Evolutionary conservation across 2,888 invertebrate genomes (phyloP), one percentile per base, ranked within the genome.

Genomic region (Aleiodes leptofemur): DNA sequence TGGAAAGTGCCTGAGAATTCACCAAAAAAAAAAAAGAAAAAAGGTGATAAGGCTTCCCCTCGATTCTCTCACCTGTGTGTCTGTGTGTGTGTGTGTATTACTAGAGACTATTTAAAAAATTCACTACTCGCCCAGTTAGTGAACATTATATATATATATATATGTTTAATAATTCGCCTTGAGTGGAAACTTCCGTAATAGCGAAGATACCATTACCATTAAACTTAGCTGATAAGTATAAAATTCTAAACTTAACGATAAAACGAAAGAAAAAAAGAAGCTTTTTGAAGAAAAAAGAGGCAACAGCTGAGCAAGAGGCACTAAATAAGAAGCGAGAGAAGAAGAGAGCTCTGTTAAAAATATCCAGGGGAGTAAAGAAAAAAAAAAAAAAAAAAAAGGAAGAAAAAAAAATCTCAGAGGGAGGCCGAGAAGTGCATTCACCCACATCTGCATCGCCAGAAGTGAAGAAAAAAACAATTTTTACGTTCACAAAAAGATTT

Each of bases 1-100:
- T 68, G 66, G 23, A 68, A 68, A 64, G 64, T 64, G 64, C 48
- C 48, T 34, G 43, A 23, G 64, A 64, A 43, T 64, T 64, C 23
- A 9, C 43, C 48, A 16, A 43, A 43, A 64, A 64, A 14, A 48
- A 64, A 34, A n/a, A 43, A 43, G 43, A 64, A n/a, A n/a, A 14
- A 43, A 61, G 61, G 61, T 61, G 61, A 43, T n/a, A 61, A 43
- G 14, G 16, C 23, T 23, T 14, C 29, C 66, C 56, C 69, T 55
- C 50, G 53, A 23, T 69, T 55, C 16, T 38, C 48, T 13, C 53
- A 69, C 69, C 51, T 69, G 34, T 16, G 3, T 48, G 23, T 23
- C 23, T 23, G 23, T 23, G 23, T 23, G 23, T 23, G 23, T 23
- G 23, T 50, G 14, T 31, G 9, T 59, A 34, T 11, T 53, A 53